phyloP scores from a whole-genome alignment of 2,113 vertebrate genomes.

The Oryzias javanicus region DNA sequence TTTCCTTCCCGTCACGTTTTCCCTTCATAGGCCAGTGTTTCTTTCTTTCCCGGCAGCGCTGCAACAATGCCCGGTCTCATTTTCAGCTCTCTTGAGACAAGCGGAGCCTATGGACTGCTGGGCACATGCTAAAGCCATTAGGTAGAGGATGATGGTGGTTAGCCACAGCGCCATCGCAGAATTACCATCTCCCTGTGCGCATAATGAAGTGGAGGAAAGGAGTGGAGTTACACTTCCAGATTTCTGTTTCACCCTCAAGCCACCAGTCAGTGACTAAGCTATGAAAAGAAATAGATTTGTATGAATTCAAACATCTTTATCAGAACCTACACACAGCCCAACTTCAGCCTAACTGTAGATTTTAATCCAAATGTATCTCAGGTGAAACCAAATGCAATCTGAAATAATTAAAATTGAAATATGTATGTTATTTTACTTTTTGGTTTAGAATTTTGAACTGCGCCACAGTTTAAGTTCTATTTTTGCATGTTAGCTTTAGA shows the following conservation, averaged over 20 bases:
- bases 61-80: conserved; percentile 63
- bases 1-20: conserved; percentile 65
- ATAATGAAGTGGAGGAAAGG: conserved; percentile 36
- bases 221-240: background rate
- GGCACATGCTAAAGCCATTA: conserved; percentile 69
- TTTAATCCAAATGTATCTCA: too few relatives aligned
- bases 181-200: conserved; percentile 40
- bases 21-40: conserved; percentile 40
- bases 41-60: conserved; percentile 44
- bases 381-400: too few relatives aligned
- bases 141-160: conserved; percentile 47
- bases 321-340: too few relatives aligned
- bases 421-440: too few relatives aligned
- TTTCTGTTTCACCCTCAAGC: background rate
- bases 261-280: too few relatives aligned
- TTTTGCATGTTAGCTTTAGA: too few relatives aligned
- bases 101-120: conserved; percentile 52
- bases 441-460: too few relatives aligned
- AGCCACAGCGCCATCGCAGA: conserved; percentile 52
- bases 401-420: too few relatives aligned
- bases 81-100: conserved; percentile 40
- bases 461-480: too few relatives aligned
- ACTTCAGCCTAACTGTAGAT: too few relatives aligned
- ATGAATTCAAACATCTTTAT: too few relatives aligned
- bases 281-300: too few relatives aligned